Evolutionary conservation across 2,113 vertebrate genomes (phyloP).

Genomic region (Heterochromis multidens): DNA sequence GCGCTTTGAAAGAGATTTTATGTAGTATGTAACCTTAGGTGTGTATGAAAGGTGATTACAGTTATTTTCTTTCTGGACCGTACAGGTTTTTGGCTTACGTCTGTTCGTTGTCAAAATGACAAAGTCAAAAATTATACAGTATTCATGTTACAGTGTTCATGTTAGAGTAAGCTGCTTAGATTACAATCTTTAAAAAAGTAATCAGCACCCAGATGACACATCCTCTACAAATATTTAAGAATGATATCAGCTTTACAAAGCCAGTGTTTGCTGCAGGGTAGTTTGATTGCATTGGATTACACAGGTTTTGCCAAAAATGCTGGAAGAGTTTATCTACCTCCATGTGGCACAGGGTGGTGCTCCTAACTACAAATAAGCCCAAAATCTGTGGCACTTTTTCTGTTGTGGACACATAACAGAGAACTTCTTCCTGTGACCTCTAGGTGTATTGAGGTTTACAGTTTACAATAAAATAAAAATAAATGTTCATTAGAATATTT

Average conservation of each 20-base stretch:
- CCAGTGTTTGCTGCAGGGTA: background rate
- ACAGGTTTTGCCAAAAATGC: constrained; percentile 1
- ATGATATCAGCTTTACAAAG: background rate
- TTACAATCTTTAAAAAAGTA: background rate
- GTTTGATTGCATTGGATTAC: background rate
- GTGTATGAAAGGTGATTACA: background rate
- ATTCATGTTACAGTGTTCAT: background rate
- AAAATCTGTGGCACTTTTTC: background rate
- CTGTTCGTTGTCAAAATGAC: background rate
- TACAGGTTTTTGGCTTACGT: background rate
- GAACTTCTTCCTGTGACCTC: background rate
- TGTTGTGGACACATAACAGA: background rate
- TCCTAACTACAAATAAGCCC: background rate
- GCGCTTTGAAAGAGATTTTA: background rate
- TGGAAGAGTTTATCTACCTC: background rate
- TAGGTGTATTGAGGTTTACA: background rate
- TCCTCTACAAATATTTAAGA: background rate
- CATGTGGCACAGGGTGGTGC: background rate
- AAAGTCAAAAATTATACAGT: background rate
- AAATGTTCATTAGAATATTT: background rate
- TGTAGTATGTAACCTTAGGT: background rate
- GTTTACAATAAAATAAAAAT: background rate
- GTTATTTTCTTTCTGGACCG: background rate
- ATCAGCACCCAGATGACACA: background rate
- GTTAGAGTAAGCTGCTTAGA: background rate